These are phyloP conservation scores for Cyanistes caeruleus DNA, from an alignment of 2,113 vertebrate genomes.

Conservation along the genomic window DNA sequence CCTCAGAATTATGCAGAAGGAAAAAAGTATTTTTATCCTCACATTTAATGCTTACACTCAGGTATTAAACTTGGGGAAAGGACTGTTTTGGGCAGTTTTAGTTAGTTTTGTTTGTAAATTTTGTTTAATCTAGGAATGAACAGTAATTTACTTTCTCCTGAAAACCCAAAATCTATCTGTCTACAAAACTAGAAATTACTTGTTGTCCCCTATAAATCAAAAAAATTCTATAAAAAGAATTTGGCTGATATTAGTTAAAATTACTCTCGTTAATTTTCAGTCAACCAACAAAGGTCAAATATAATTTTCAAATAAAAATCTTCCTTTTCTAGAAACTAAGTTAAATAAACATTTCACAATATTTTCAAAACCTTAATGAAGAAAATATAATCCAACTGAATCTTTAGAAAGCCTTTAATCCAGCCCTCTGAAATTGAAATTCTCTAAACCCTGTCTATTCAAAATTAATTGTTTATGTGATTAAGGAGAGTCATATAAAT, in stretches of 20 bases:
- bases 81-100: background rate
- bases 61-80: background rate
- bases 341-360: background rate
- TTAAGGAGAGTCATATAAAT: background rate
- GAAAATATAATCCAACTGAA: background rate
- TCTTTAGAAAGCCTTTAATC: background rate
- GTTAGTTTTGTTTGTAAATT: background rate
- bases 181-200: background rate
- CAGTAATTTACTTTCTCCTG: background rate
- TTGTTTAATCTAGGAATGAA: background rate
- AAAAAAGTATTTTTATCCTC: background rate
- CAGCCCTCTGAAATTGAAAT: background rate
- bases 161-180: background rate
- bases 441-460: background rate
- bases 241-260: fast-evolving
- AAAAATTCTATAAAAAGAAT: background rate
- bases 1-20: background rate
- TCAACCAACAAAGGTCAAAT: background rate
- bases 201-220: background rate
- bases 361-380: background rate
- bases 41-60: background rate
- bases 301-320: background rate
- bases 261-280: background rate
- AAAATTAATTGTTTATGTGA: background rate
- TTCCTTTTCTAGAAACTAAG: background rate